Base-by-base conservation (phyloP, 2,797 vertebrate species). In the Coendou prehensilis region DNA sequence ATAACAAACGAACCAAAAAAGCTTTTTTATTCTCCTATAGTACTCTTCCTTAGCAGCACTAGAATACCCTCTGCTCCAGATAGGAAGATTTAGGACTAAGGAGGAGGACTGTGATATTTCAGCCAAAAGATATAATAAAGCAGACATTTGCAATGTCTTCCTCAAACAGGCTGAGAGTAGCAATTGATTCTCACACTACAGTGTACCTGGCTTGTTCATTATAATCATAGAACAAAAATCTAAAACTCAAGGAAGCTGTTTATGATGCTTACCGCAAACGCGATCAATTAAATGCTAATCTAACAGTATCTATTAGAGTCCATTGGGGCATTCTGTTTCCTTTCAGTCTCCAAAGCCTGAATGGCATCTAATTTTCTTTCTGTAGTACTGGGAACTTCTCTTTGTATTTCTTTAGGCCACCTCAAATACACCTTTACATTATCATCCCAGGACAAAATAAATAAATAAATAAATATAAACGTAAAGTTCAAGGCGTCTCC, bases 61-160 rank as follows among this genome's bases (percentile, higher is more conserved):
- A 45, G 20, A 89, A 87, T 71, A 69, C 18, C 59, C 79, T 91
- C 64, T 85, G 76, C 52, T 94, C 61, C 76, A 94, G 91, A 89
- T 76, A 14, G 7, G 41, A 95, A 85, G 87, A 92, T 82, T 94
- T 88, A 0, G 15, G 61, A 92, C 33, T 91, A 93, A 52, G 76
- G 95, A 95, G 30, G 86, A 73, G 71, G 56, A 87, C 56, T 22
- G 56, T 67, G 56, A n/a, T 97, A 93, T 94, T 94, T 93, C 83
- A 95, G 59, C 33, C 45, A 89, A 97, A 95, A 95, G 47, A 92
- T 87, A 89, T 57, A 95, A 95, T 45, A 56, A 2, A 89, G 93
- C 33, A 96, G 93, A 97, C 97, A 97, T 95, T 94, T 97, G 91
- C 96, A 97, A 97, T 97, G 89, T 92, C 94, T 97, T 93, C 94